These are phyloP conservation scores for Polypterus senegalus DNA, from an alignment of 2,113 vertebrate species.

Conservation along the genomic window DNA sequence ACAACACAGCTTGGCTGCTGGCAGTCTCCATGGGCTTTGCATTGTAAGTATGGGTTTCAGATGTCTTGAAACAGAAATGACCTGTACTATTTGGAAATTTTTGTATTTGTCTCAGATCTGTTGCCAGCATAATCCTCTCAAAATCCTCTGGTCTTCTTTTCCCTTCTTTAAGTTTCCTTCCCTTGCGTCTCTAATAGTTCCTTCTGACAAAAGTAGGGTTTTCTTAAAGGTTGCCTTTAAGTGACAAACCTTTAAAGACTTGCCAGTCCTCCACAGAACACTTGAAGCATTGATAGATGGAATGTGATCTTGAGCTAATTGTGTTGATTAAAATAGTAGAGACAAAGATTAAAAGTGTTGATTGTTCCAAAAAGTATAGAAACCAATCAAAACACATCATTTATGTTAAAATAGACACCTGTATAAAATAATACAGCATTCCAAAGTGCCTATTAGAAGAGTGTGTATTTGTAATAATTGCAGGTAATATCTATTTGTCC, in stretches of 20 bases:
- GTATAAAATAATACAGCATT: too few species aligned
- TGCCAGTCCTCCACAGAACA: not conserved
- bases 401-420: too few species aligned
- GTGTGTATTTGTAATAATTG: too few species aligned
- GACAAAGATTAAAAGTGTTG: too few species aligned
- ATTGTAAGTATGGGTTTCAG: constrained; percentile 1
- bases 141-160: not conserved
- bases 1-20: constrained; percentile 1
- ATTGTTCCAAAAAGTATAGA: too few species aligned
- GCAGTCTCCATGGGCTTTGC: not conserved
- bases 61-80: not conserved
- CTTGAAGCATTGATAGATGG: too few species aligned
- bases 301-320: too few species aligned
- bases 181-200: not conserved
- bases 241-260: not conserved
- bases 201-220: not conserved
- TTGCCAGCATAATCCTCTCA: not conserved
- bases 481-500: too few species aligned
- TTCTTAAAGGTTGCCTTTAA: not conserved
- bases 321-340: too few species aligned
- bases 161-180: not conserved
- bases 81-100: not conserved
- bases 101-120: not conserved
- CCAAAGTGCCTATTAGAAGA: too few species aligned
- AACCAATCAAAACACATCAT: too few species aligned